A percentile compares a stretch with the other conserved stretches of the same genome.
Evolutionary conservation across 2,888 invertebrate genomes (phyloP).

Genomic region (Cetonia aurata): DNA sequence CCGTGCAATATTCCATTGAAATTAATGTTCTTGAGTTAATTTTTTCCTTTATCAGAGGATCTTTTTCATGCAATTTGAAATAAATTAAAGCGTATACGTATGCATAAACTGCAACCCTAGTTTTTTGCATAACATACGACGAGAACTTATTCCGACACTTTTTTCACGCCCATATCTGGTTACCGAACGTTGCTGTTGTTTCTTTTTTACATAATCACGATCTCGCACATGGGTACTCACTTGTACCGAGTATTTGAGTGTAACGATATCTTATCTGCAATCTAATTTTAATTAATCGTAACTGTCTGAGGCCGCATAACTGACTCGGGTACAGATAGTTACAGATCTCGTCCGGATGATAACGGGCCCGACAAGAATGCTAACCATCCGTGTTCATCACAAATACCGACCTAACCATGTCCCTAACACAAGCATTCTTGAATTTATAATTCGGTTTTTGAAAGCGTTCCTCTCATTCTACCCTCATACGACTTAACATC

Average conservation of each 20-base stretch:
- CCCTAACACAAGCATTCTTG: constrained; percentile 50
- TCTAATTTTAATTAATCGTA: constrained; percentile 64
- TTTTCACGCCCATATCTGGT: constrained; percentile 41
- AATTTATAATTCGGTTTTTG: constrained; percentile 51
- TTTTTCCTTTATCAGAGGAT: constrained; percentile 15
- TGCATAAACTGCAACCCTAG: constrained; percentile 16
- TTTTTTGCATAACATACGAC: constrained; percentile 31
- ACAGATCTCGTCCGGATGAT: constrained; percentile 60
- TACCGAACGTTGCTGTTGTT: constrained; percentile 23
- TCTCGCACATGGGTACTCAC: constrained; percentile 40
- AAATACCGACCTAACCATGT: constrained; percentile 59
- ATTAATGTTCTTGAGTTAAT: constrained; percentile 19
- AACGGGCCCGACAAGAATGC: constrained; percentile 59
- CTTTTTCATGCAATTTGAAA: constrained; percentile 25
- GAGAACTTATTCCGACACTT: constrained; percentile 29
- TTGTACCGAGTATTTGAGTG: constrained; percentile 48
- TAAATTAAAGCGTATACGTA: constrained; percentile 15
- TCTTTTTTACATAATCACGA: constrained; percentile 34
- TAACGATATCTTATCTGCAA: constrained; percentile 60
- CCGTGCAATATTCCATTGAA: background rate
- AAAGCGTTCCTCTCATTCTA: constrained; percentile 34
- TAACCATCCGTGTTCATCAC: constrained; percentile 63
- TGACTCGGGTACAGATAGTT: constrained; percentile 58
- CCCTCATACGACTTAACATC: constrained; percentile 25
- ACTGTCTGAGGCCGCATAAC: constrained; percentile 61